These are phyloP conservation scores for Rosalia funebris DNA, from an alignment of 2,888 invertebrate species.

Conservation along the genomic window DNA sequence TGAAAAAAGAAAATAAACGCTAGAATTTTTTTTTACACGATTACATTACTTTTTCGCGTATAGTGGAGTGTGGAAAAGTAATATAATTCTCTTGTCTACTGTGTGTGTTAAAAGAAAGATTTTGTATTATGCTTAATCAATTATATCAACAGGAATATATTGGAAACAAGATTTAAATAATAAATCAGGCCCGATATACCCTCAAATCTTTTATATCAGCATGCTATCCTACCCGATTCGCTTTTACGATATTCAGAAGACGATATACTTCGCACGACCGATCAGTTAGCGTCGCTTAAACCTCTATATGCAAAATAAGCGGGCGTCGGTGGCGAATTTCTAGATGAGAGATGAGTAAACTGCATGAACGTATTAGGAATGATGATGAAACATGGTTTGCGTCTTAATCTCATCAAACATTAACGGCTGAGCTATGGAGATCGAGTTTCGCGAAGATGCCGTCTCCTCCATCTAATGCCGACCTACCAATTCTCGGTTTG, in stretches of 20 bases:
- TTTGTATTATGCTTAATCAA: too few relatives aligned
- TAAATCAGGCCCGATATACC: too few relatives aligned
- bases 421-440: slow-evolving; percentile 46
- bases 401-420: slow-evolving; percentile 65
- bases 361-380: slow-evolving; percentile 41
- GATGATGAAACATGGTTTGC: slow-evolving; percentile 64
- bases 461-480: slow-evolving; percentile 35
- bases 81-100: too few relatives aligned
- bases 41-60: too few relatives aligned
- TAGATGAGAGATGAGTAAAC: slow-evolving; percentile 48
- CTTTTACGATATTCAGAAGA: background rate
- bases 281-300: slow-evolving; percentile 14
- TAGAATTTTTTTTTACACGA: too few relatives aligned
- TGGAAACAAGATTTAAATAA: too few relatives aligned
- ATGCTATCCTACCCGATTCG: too few relatives aligned
- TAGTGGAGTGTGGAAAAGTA: too few relatives aligned
- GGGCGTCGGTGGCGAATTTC: slow-evolving; percentile 35
- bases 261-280: background rate
- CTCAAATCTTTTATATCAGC: too few relatives aligned
- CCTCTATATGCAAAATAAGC: slow-evolving; percentile 47
- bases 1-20: too few relatives aligned
- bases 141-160: too few relatives aligned
- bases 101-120: too few relatives aligned
- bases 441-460: slow-evolving; percentile 30
- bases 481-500: slow-evolving; percentile 36